Percentiles rank a stretch among this genome's conserved stretches.
Evolutionary conservation across 2,888 invertebrate species (phyloP).

Genomic region (Thecophora atra): DNA sequence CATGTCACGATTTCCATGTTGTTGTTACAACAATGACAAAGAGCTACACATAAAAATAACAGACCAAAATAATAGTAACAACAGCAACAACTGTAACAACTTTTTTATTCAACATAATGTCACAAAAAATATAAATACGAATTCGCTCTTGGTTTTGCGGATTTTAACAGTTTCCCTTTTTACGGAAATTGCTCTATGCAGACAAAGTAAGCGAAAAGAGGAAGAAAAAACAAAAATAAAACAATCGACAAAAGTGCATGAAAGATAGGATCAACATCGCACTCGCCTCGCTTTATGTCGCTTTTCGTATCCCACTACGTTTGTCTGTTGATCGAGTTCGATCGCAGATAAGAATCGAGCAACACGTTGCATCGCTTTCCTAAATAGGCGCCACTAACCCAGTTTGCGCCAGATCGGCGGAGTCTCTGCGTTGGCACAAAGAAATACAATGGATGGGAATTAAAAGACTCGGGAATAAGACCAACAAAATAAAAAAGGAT

Average conservation of each 20-base stretch:
- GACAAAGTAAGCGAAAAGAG: constrained; percentile 1
- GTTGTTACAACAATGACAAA: constrained; percentile 20
- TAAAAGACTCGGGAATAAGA: not conserved
- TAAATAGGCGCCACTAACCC: constrained; percentile 50
- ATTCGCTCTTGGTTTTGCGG: not conserved
- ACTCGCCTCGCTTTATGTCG: constrained; percentile 3
- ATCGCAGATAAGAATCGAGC: constrained; percentile 47
- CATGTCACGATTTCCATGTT: constrained; percentile 20
- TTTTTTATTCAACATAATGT: not conserved
- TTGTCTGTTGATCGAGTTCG: not conserved
- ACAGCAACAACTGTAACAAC: not conserved
- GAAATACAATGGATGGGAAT: not conserved
- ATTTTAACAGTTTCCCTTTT: constrained; percentile 18
- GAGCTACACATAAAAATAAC: not conserved
- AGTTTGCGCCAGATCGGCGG: constrained; percentile 38
- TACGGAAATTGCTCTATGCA: not conserved
- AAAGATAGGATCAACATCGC: not conserved
- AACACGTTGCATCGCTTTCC: constrained; percentile 44
- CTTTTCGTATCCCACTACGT: constrained; percentile 19
- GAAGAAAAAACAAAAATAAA: not conserved
- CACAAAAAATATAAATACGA: constrained; percentile 10
- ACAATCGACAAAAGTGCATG: not conserved
- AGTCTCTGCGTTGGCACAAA: constrained; percentile 6
- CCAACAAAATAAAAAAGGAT: not conserved
- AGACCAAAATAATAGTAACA: constrained; percentile 2